Evolutionary conservation across 2,888 invertebrate species (phyloP).

Genomic region (Gandaritis pyraliata): DNA sequence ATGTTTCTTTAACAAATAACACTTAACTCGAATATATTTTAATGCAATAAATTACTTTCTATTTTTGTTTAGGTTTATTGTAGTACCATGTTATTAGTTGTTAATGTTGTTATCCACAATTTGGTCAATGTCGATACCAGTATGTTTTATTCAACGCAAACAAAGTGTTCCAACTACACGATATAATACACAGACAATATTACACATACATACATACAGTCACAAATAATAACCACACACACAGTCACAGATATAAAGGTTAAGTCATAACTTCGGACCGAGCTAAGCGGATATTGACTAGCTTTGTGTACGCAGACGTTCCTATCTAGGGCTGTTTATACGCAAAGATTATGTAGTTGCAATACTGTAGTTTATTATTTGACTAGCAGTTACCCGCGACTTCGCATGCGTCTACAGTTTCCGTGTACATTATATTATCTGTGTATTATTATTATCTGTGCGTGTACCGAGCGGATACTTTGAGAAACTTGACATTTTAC

Average conservation of each 20-base stretch:
- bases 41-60: too few species aligned
- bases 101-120: neutral
- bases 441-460: too few species aligned
- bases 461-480: too few species aligned
- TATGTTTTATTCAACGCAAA: constrained; percentile 25
- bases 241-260: constrained; percentile 27
- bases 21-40: too few species aligned
- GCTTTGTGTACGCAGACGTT: constrained; percentile 41
- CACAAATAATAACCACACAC: constrained; percentile 15
- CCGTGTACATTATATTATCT: too few species aligned
- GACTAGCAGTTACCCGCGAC: too few species aligned
- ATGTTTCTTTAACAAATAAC: too few species aligned
- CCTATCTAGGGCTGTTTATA: constrained; percentile 19
- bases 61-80: too few species aligned
- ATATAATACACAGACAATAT: neutral
- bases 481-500: too few species aligned
- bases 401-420: too few species aligned
- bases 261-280: constrained; percentile 29
- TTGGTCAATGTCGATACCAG: neutral
- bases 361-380: too few species aligned
- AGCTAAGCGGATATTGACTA: constrained; percentile 44
- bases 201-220: constrained; percentile 3
- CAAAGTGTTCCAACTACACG: constrained; percentile 11
- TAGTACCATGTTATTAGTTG: too few species aligned
- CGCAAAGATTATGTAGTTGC: neutral